phyloP scores from a whole-genome alignment of 2,888 invertebrate genomes.

The Ernsta delagoae region DNA sequence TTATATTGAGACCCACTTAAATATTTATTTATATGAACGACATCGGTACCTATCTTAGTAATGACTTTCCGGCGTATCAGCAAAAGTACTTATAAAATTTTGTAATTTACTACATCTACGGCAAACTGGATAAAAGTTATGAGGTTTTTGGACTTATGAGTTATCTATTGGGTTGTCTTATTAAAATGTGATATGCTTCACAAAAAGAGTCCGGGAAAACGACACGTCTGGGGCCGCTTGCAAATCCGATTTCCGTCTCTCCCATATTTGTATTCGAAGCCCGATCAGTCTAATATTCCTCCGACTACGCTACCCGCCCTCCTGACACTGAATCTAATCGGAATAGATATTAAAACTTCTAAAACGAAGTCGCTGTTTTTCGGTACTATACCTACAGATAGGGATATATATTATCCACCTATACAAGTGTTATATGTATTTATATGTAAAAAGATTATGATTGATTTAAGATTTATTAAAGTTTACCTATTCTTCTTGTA shows the following conservation, averaged over 20 bases:
- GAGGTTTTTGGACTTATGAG: too few species aligned
- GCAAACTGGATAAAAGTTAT: conserved; percentile 13
- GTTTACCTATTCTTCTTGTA: too few species aligned
- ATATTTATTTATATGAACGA: too few species aligned
- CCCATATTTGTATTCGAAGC: conserved; percentile 83
- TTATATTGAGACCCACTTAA: too few species aligned
- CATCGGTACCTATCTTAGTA: too few species aligned
- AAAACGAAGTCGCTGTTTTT: conserved; percentile 64
- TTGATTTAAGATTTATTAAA: too few species aligned
- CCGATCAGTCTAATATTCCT: conserved; percentile 83
- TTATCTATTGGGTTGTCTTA: conserved; percentile 50
- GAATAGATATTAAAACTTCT: conserved; percentile 85
- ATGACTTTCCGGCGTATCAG: too few species aligned
- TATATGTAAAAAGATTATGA: too few species aligned
- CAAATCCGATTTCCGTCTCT: conserved; percentile 83
- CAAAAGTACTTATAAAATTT: conserved; percentile 7
- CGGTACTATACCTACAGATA: conserved; percentile 18
- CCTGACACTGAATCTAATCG: conserved; percentile 85
- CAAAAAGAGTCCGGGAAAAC: conserved; percentile 79
- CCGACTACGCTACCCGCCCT: conserved; percentile 81
- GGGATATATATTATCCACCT: too few species aligned
- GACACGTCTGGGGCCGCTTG: conserved; percentile 78
- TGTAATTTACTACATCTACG: conserved; percentile 17
- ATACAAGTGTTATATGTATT: too few species aligned
- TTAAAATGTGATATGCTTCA: conserved; percentile 72